These are phyloP conservation scores for Pomatostomus ruficeps DNA, from an alignment of 2,113 vertebrate genomes.

Conservation along the genomic window DNA sequence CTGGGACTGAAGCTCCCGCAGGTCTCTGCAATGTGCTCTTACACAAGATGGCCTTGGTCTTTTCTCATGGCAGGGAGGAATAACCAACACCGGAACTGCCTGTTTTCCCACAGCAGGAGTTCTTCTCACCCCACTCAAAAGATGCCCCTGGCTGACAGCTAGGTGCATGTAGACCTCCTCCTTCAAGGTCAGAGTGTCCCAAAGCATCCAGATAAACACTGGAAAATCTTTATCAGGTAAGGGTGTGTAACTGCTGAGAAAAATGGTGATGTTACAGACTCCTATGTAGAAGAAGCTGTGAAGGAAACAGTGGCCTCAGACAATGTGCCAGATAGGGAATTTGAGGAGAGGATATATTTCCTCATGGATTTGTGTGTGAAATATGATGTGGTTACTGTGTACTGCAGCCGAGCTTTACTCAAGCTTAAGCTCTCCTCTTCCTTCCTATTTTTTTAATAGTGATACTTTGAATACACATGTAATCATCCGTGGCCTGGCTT, in stretches of 20 bases:
- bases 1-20: fast-evolving
- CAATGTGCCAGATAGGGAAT: not conserved
- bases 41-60: not conserved
- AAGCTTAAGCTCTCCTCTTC: not conserved
- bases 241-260: not conserved
- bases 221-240: not conserved
- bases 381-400: not conserved
- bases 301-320: not conserved
- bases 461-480: not conserved
- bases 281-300: not conserved
- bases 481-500: not conserved
- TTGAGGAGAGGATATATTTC: not conserved
- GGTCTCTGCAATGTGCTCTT: fast-evolving
- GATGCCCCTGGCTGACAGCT: not conserved
- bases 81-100: not conserved
- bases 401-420: not conserved
- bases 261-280: not conserved
- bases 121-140: not conserved
- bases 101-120: not conserved
- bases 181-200: not conserved
- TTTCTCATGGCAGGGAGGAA: not conserved
- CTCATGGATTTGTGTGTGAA: not conserved
- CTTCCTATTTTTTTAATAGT: not conserved
- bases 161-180: not conserved
- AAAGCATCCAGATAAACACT: not conserved